Evolutionary conservation across 2,113 vertebrate genomes (phyloP).

Genomic region (Chamaea fasciata): DNA sequence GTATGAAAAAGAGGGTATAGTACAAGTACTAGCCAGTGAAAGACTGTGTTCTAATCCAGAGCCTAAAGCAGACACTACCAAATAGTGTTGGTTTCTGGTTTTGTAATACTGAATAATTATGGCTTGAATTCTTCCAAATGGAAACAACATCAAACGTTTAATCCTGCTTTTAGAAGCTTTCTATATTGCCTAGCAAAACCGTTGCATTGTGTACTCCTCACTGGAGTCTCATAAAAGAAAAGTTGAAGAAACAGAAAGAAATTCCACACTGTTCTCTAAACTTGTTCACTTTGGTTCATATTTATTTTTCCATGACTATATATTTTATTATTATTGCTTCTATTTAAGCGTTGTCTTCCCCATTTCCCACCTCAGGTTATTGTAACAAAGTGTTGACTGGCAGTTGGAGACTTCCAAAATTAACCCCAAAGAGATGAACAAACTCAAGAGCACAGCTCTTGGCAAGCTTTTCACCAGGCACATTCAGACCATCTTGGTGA

Average conservation of each 20-base stretch:
- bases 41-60: not conserved
- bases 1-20: not conserved
- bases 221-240: not conserved
- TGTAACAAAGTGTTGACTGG: not conserved
- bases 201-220: not conserved
- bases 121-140: not conserved
- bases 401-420: not conserved
- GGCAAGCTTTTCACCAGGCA: not conserved
- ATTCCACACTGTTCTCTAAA: not conserved
- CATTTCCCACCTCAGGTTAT: not conserved
- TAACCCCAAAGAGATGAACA: not conserved
- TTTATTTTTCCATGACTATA: not conserved
- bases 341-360: not conserved
- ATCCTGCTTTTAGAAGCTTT: not conserved
- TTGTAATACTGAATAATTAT: not conserved
- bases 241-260: not conserved
- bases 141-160: not conserved
- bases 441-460: not conserved
- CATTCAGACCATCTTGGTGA: not conserved
- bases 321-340: not conserved
- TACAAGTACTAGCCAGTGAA: not conserved
- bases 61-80: not conserved
- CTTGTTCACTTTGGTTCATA: not conserved
- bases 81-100: conserved; percentile 5
- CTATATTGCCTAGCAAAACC: not conserved